Conservation (phyloP, 2,797 vertebrate genomes). For the Aphelocoma californica region DNA sequence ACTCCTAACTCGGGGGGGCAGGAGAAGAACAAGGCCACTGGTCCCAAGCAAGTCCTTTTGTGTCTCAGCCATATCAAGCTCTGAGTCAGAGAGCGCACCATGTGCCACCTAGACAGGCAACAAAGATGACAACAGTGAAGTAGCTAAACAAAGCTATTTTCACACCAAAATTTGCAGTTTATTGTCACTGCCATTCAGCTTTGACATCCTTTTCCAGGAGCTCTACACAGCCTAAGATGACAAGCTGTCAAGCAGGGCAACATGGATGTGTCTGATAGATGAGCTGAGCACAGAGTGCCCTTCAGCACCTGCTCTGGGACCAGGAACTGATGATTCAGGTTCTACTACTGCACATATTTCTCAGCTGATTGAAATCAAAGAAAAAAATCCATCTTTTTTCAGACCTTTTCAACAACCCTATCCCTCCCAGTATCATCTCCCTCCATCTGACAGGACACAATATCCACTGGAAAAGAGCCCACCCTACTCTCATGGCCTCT, state of each 20-base stretch:
- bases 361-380: not conserved
- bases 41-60: conserved; percentile 86
- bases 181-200: not conserved
- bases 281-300: not conserved
- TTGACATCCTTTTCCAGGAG: not conserved
- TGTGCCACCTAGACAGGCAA: conserved; percentile 74
- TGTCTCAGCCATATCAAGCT: conserved; percentile 78
- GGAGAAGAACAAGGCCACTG: conserved; percentile 83
- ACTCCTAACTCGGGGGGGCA: conserved; percentile 71
- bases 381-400: not conserved
- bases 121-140: not conserved
- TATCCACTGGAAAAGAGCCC: not conserved
- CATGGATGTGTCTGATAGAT: not conserved
- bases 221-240: not conserved
- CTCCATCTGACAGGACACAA: not conserved
- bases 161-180: not conserved
- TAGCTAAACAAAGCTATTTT: not conserved
- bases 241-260: not conserved
- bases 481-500: not conserved
- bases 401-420: not conserved
- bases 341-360: not conserved
- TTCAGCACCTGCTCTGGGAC: not conserved
- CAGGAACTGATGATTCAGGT: not conserved
- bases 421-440: not conserved
- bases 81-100: conserved; percentile 77